Evolutionary conservation across 2,797 vertebrate species (phyloP), one percentile per base, ranked within the genome.

Genomic region (Neostethus bicornis): DNA sequence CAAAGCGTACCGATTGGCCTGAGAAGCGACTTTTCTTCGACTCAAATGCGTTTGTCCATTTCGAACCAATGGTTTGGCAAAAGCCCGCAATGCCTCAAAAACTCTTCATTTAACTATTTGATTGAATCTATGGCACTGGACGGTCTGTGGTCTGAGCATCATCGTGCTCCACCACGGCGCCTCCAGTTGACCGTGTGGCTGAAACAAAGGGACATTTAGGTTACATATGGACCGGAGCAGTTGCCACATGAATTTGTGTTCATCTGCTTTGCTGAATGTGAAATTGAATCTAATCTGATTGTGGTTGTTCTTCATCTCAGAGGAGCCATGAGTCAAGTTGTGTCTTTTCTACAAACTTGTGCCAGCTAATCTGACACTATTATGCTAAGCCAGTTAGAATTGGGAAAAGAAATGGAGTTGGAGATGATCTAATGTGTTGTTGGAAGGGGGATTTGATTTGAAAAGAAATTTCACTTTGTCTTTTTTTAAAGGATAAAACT

Each of bases 181-280:
- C 65, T 79, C 77, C 55, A 67, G 71, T 63, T 76, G 80, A 83
- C 79, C 75, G 64, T 61, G 73, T 57, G 65, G 16, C 81, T 70
- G 66, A 83, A 58, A 63, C 59, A 80, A 81, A 76, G 45, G 71
- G 75, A 85, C 84, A 87, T 81, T 90, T 89, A 87, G 70, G 68
- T 56, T 69, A 63, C 88, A 91, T 87, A 88, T 87, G 87, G 83
- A 90, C 51, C 46, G 13, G 70, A 76, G 70, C 26, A 12, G 54
- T 52, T 60, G 73, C 72, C 65, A 57, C 64, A 47, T 45, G 37
- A 37, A 73, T 53, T 70, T 38, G 44, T 54, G 45, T 71, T 81
- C 56, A 67, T 64, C 45, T 69, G 86, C 73, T 84, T 85, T 82
- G 57, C 55, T 63, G 81, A 63, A 85, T 77, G 78, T 84, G 73